These are phyloP conservation scores for Leptodactylus fallax DNA, from an alignment of 2,797 vertebrate genomes.

Conservation along the genomic window DNA sequence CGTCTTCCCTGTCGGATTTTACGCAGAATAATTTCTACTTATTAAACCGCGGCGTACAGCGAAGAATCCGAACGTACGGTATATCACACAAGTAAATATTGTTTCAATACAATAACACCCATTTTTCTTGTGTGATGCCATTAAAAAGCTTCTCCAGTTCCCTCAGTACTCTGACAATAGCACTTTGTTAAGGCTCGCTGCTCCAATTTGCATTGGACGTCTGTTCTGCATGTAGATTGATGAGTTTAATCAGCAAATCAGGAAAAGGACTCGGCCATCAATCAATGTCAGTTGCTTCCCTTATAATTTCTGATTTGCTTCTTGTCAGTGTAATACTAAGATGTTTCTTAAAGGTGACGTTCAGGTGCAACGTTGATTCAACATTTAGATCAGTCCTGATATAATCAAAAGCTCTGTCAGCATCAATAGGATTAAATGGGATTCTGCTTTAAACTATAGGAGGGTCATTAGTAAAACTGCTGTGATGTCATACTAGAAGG, in stretches of 20 bases:
- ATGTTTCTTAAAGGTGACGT: slow-evolving; percentile 72
- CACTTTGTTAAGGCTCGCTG: slow-evolving; percentile 92
- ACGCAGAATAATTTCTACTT: background rate
- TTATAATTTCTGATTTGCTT: slow-evolving; percentile 84
- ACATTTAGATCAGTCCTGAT: slow-evolving; percentile 60
- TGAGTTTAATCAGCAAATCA: slow-evolving; percentile 99
- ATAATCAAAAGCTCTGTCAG: slow-evolving; percentile 28
- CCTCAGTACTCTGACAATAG: slow-evolving; percentile 89
- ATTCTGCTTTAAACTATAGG: background rate
- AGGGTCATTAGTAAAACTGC: background rate
- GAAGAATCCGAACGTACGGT: background rate
- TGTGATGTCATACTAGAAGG: background rate
- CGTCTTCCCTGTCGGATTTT: background rate
- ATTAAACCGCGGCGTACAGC: background rate
- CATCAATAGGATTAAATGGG: background rate
- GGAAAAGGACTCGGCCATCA: slow-evolving; percentile 92
- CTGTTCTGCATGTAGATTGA: slow-evolving; percentile 99
- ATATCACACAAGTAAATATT: slow-evolving; percentile 61
- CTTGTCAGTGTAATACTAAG: slow-evolving; percentile 73
- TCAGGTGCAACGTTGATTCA: slow-evolving; percentile 66
- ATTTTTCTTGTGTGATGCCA: slow-evolving; percentile 63
- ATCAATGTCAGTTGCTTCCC: slow-evolving; percentile 87
- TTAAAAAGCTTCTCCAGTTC: slow-evolving; percentile 71
- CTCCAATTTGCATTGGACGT: slow-evolving; percentile 93
- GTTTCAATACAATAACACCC: slow-evolving; percentile 58